phyloP scores from a whole-genome alignment of 2,113 vertebrate genomes.

The Progne subis region DNA sequence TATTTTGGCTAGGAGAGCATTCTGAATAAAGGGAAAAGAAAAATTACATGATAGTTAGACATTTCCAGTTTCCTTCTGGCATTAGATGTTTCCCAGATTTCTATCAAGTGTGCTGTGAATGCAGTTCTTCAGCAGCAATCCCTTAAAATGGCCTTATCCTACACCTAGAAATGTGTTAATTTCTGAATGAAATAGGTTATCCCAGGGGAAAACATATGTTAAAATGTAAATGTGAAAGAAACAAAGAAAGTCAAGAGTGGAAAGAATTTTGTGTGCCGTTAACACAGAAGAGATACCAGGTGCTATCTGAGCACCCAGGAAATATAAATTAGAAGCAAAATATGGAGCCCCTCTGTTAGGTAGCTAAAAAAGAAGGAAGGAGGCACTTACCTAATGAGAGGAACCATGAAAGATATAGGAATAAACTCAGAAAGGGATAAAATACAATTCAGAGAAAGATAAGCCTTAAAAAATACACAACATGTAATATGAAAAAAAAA shows the following conservation, averaged over 20 bases:
- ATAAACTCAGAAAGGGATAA: background rate
- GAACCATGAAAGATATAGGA: background rate
- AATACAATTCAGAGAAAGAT: background rate
- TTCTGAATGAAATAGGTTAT: background rate
- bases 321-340: background rate
- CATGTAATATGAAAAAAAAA: background rate
- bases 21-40: background rate
- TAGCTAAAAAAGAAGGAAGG: background rate
- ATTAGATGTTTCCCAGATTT: background rate
- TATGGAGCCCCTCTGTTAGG: background rate
- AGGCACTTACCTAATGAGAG: background rate
- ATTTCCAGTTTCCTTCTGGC: background rate
- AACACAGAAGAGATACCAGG: background rate
- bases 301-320: background rate
- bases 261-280: background rate
- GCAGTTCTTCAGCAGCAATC: background rate
- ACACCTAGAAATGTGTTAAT: background rate
- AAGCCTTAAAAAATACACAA: background rate
- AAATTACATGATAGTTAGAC: background rate
- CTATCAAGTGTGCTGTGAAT: background rate
- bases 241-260: background rate
- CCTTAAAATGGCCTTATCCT: background rate
- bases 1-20: background rate
- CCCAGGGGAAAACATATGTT: background rate
- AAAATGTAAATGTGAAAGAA: background rate